Percentiles rank a stretch among this genome's conserved stretches.
These are phyloP conservation scores for Nesometra sesokonis DNA, from an alignment of 35 echinoderm and acorn worm species.

Conservation along the genomic window DNA sequence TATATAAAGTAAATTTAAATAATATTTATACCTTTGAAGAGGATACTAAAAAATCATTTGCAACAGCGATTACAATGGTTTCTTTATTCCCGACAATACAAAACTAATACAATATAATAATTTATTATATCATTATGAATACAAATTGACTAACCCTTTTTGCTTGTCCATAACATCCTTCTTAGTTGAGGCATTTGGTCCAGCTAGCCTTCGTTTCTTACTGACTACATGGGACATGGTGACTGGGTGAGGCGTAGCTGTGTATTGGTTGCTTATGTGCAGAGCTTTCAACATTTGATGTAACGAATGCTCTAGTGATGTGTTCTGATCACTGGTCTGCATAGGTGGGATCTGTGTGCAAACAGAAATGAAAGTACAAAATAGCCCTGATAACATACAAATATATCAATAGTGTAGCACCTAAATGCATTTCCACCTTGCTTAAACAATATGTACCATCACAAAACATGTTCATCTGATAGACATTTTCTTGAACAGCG, in stretches of 20 bases:
- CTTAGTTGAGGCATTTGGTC: constrained; percentile 41
- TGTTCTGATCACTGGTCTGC: constrained; percentile 53
- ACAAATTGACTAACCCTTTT: constrained; percentile 44
- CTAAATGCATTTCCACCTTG: no score
- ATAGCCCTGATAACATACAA: neutral
- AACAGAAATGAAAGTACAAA: neutral
- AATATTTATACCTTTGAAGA: no score
- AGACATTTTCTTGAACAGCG: neutral
- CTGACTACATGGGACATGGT: constrained; percentile 47
- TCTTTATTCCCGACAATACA: neutral
- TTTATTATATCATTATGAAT: neutral
- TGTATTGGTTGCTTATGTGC: constrained; percentile 72
- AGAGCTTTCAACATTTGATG: constrained; percentile 76
- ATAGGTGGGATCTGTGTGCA: constrained; percentile 25
- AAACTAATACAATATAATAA: neutral
- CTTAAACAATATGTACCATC: neutral
- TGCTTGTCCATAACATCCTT: constrained; percentile 64
- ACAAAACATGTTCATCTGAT: neutral
- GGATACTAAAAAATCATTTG: no score
- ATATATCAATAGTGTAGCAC: neutral
- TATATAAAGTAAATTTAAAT: no score
- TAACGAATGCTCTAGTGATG: constrained; percentile 69
- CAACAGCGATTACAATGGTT: no score
- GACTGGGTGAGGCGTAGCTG: constrained; percentile 68
- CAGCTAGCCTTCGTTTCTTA: constrained; percentile 56